Base-by-base conservation (phyloP, 2,797 vertebrate species). In the Phoebastria nigripes region DNA sequence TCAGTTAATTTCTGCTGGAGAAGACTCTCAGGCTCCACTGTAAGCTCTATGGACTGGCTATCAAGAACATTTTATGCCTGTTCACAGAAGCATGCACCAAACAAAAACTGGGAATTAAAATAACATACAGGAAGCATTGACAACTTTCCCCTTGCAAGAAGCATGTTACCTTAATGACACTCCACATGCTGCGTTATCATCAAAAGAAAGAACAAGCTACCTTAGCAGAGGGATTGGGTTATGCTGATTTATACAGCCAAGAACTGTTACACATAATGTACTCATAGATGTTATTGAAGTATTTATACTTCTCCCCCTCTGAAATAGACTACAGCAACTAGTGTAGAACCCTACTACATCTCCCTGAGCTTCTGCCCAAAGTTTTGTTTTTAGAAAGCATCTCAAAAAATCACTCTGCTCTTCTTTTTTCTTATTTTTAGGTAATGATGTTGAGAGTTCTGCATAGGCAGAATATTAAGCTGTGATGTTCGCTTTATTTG, bases 121-220 rank as follows among this genome's bases (percentile, higher is more conserved):
- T 24, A 65, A 33, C 29, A 33, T 4, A 52, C 0, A 1, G 49
- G 42, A 76, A 67, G 42, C 26, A 20, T 0, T 39, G n/a, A 46
- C 29, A 70, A 9, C 28, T 22, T 47, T 12, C 17, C 29, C 25
- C 9, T 46, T 58, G 49, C 44, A 58, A 20, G 31, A 65, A 67
- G 33, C 33, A 33, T 8, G 3, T 52, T 42, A 22, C 59, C n/a
- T 49, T 62, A 66, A 41, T 11, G 29, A 22, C 7, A 12, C 35
- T 49, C 58, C 55, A n/a, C 15, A 6, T 11, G 12, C 49, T 70
- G 55, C 12, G 15, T 56, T 24, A 42, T 12, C 7, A 21, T 35
- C 28, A 41, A 4, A 35, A 26, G 33, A 37, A 37, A 8, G 12
- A 47, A n/a, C 12, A 15, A 37, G 13, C 31, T 21, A 3, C 39